Percentiles rank a stretch among this genome's conserved stretches.
phyloP scores from a whole-genome alignment of 2,797 vertebrate species.

The Lutjanus argentimaculatus region DNA sequence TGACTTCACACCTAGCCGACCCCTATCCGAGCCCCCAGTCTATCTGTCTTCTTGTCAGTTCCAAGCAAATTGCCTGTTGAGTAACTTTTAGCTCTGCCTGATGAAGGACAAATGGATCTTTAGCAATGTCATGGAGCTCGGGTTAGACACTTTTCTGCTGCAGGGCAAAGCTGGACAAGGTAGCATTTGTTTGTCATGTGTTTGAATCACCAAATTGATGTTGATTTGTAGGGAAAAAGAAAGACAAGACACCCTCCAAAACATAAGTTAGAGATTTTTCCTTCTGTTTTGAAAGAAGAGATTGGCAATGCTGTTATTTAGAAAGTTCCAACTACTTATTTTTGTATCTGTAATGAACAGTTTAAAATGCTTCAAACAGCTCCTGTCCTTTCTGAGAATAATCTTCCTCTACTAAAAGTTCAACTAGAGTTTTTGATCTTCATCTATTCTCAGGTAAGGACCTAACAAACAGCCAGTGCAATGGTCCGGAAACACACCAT shows the following conservation, averaged over 20 bases:
- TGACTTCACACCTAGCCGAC: slow-evolving; percentile 11
- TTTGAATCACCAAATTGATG: slow-evolving; percentile 19
- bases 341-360: background rate
- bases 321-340: slow-evolving; percentile 1
- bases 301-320: background rate
- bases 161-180: slow-evolving; percentile 8
- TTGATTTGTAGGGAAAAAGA: background rate
- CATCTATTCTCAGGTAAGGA: slow-evolving; percentile 34
- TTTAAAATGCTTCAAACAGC: background rate
- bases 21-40: background rate
- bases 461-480: slow-evolving; percentile 22
- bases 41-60: slow-evolving; percentile 12
- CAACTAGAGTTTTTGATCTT: slow-evolving; percentile 16
- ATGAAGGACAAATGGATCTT: background rate
- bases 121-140: background rate
- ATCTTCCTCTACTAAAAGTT: background rate
- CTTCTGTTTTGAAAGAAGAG: slow-evolving; percentile 17
- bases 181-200: slow-evolving; percentile 11
- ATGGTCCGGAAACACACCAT: slow-evolving; percentile 29
- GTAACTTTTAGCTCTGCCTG: slow-evolving; percentile 8
- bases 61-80: slow-evolving; percentile 5
- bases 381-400: background rate
- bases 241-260: background rate
- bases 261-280: background rate
- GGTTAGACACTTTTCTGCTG: background rate